Evolutionary conservation across 2,797 vertebrate genomes (phyloP), one percentile per base, ranked within the genome.

Genomic region (Champsocephalus esox): DNA sequence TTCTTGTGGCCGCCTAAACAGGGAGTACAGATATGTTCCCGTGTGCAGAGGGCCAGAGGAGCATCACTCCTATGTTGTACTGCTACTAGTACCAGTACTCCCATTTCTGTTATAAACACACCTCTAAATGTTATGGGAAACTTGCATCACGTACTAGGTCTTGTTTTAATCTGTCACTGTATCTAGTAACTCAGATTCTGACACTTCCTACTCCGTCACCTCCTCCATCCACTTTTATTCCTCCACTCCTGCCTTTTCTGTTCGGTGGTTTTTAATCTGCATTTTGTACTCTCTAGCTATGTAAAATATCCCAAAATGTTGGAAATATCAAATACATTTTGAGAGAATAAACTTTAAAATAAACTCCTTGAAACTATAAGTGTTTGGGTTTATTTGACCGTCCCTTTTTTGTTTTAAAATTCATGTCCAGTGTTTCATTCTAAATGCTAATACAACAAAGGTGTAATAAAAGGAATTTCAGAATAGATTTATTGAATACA

Each of bases 211-310:
- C 50, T 77, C 46, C 0, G 49, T 78, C 82, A 84, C 83, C 45
- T 75, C 58, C 46, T 32, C 62, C 75, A 71, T 83, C 86, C 69
- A 60, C 19, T 54, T 83, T 75, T 56, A 59, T 50, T 75, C 64
- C 56, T 72, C 66, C 75, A 79, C 82, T 69, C 67, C 72, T 71
- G 66, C 73, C 79, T 66, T 84, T 81, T 85, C 79, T 71, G 60
- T 84, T 89, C 63, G 28, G 84, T 90, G 91, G 87, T 91, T 93
- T 92, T 85, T 90, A 90, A 88, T 84, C 84, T 87, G 87, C 88
- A 87, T 94, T 93, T 94, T 93, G 77, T 94, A 94, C 87, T 92
- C 86, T 87, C 78, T 72, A 82, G 81, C 79, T 71, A 68, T 93
- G 88, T 92, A 91, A 92, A 88, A 91, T 88, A 88, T 79, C 65